These are phyloP conservation scores for Panulirus ornatus DNA, from an alignment of 1,140 invertebrate species.

Conservation along the genomic window DNA sequence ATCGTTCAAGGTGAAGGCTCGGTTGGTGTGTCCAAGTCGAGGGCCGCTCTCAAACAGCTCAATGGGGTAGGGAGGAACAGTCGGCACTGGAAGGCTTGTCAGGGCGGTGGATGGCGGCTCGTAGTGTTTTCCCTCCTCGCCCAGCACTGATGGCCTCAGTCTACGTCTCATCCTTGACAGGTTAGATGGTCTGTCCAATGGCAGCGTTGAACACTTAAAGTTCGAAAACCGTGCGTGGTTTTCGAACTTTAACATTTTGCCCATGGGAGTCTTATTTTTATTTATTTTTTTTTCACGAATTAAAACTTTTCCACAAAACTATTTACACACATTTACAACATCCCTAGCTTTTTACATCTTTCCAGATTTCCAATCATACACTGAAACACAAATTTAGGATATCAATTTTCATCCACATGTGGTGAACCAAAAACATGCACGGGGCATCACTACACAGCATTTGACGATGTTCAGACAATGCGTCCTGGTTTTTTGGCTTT, in stretches of 20 bases:
- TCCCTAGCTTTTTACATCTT: background rate
- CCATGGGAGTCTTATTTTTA: background rate
- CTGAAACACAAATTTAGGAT: background rate
- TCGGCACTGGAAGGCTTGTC: conserved; percentile 69
- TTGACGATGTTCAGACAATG: too few species aligned
- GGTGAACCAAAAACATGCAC: too few species aligned
- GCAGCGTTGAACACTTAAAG: conserved; percentile 62
- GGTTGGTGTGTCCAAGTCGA: conserved; percentile 65
- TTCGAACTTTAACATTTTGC: conserved; percentile 69
- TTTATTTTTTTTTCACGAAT: background rate
- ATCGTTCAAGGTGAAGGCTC: conserved; percentile 70
- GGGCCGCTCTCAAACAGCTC: conserved; percentile 69
- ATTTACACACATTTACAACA: conserved; percentile 10
- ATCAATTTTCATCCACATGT: too few species aligned
- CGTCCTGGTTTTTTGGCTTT: too few species aligned
- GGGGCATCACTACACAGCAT: too few species aligned
- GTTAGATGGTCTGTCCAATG: conserved; percentile 51
- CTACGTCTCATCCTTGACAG: conserved; percentile 49
- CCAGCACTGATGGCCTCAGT: conserved; percentile 9
- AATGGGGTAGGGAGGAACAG: conserved; percentile 74
- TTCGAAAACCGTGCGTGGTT: conserved; percentile 29
- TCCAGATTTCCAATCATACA: background rate
- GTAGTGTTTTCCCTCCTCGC: conserved; percentile 4
- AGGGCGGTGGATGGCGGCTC: background rate
- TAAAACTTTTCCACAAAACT: background rate